phyloP scores from a whole-genome alignment of 2,888 invertebrate species.

The Marronus borbonicus region DNA sequence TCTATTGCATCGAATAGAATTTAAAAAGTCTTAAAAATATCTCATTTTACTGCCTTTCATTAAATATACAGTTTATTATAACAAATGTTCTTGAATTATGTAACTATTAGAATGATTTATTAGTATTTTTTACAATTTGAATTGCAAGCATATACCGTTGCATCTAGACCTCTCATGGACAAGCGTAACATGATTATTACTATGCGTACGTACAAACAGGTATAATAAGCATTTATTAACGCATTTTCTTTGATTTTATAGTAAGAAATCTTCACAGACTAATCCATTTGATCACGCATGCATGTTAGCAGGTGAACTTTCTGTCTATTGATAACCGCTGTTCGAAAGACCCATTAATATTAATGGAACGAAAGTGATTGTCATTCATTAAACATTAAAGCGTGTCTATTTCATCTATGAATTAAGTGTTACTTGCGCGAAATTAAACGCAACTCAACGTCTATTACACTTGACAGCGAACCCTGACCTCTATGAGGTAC shows the following conservation, averaged over 20 bases:
- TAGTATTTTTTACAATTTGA: too few relatives aligned
- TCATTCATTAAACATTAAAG: constrained; percentile 3
- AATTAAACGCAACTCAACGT: constrained; percentile 3
- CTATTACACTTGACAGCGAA: constrained; percentile 5
- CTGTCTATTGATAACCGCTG: too few relatives aligned
- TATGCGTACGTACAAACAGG: not conserved
- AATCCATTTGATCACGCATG: not conserved
- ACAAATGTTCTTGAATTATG: too few relatives aligned
- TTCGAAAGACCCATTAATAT: not conserved
- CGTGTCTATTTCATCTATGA: constrained; percentile 3
- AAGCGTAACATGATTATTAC: too few relatives aligned
- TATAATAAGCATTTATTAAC: not conserved
- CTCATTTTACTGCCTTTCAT: too few relatives aligned
- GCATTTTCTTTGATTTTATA: not conserved
- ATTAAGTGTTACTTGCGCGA: not conserved
- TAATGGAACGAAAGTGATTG: constrained; percentile 5
- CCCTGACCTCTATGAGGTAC: constrained; percentile 12
- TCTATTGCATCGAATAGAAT: too few relatives aligned
- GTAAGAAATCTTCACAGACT: not conserved
- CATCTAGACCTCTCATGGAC: too few relatives aligned
- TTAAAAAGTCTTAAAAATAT: too few relatives aligned
- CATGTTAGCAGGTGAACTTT: not conserved
- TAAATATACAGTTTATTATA: too few relatives aligned
- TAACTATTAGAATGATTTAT: too few relatives aligned
- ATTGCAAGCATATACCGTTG: too few relatives aligned